Percentiles rank a stretch among this genome's conserved stretches.
Evolutionary conservation across 2,797 vertebrate genomes (phyloP).

Genomic region (Merluccius polli): DNA sequence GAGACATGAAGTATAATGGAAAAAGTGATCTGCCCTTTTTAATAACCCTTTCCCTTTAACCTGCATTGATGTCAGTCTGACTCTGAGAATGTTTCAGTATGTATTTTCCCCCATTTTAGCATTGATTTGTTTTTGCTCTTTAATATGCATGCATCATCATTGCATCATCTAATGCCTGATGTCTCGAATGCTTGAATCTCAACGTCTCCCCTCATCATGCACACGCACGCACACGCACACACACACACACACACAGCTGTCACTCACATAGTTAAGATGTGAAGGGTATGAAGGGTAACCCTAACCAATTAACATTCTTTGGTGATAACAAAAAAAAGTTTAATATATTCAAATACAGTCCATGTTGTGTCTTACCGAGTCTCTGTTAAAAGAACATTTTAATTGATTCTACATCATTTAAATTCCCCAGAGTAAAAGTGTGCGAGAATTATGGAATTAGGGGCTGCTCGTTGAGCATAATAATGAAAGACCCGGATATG

Average conservation of each 20-base stretch:
- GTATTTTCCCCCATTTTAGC: constrained; percentile 6
- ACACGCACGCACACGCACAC: background rate
- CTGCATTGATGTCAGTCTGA: constrained; percentile 7
- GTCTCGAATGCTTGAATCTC: constrained; percentile 13
- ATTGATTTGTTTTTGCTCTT: constrained; percentile 8
- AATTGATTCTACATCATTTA: constrained; percentile 28
- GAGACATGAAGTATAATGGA: background rate
- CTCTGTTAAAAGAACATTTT: constrained; percentile 9
- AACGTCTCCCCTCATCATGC: background rate
- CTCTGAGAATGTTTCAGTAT: constrained; percentile 4
- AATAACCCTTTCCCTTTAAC: background rate
- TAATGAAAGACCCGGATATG: constrained; percentile 13
- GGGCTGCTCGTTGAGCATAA: constrained; percentile 2
- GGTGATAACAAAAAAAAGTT: background rate
- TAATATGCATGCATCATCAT: constrained; percentile 12
- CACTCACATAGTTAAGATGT: no score
- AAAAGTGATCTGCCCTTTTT: background rate
- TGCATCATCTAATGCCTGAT: constrained; percentile 12
- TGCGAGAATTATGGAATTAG: constrained; percentile 20
- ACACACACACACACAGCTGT: background rate
- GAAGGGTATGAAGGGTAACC: no score
- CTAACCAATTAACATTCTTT: constrained; percentile 6
- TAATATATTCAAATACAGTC: constrained; percentile 5
- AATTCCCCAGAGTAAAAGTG: constrained; percentile 10
- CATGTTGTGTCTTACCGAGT: background rate